phyloP scores from a whole-genome alignment of 2,797 vertebrate species.

The Anabacerthia variegaticeps region DNA sequence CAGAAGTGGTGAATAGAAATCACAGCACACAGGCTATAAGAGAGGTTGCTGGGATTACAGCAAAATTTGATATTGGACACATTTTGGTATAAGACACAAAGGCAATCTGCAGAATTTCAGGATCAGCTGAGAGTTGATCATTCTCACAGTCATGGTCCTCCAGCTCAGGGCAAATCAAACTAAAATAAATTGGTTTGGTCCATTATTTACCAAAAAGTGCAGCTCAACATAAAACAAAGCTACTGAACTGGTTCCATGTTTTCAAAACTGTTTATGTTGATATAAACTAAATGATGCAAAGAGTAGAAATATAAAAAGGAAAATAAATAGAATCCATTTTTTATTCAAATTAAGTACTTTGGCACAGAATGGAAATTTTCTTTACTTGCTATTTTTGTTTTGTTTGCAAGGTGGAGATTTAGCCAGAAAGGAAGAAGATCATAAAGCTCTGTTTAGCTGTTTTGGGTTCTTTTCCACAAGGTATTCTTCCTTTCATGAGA shows the following conservation, averaged over 20 bases:
- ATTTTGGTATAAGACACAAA: neutral
- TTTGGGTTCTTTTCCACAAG: neutral
- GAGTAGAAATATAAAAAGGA: neutral
- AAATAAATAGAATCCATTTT: neutral
- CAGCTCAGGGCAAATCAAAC: neutral
- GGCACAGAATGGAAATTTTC: neutral
- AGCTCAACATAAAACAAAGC: neutral
- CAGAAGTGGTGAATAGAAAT: neutral
- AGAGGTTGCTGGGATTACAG: neutral
- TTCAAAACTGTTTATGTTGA: neutral
- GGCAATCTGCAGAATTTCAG: neutral
- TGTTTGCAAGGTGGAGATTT: rapidly evolving
- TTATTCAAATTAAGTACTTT: neutral
- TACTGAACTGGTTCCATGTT: neutral
- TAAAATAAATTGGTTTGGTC: neutral
- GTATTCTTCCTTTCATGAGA: neutral
- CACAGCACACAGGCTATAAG: neutral
- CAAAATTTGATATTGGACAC: neutral
- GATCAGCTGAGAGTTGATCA: neutral
- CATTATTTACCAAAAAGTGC: neutral
- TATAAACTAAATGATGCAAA: neutral
- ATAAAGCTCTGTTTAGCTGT: neutral
- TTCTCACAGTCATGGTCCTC: neutral
- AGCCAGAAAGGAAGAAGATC: neutral
- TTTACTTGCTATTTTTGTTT: neutral